Evolutionary conservation across 2,797 vertebrate genomes (phyloP), one percentile per base, ranked within the genome.

Genomic region (Melanotaenia maccullochi): DNA sequence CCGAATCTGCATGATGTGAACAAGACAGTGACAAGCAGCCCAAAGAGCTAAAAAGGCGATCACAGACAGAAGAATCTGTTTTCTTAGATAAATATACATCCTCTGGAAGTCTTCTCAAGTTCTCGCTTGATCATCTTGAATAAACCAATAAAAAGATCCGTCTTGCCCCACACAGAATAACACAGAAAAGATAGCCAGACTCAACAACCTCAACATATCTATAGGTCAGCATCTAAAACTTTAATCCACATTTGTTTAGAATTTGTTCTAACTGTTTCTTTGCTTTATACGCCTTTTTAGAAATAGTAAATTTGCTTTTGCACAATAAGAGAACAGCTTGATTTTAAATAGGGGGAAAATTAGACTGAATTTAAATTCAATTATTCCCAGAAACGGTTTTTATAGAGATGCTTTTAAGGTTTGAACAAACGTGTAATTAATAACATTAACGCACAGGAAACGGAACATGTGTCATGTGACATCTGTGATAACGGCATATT

Each of bases 81-180:
- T 84, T 75, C 60, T 79, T 73, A 56, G n/a, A 71, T 67, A 79
- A 82, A 87, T 73, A 81, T 28, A 76, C 68, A 80, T 71, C 60
- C 56, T 61, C 54, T 35, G 28, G 73, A 79, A 78, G 62, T 49
- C 63, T 67, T 79, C 74, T 80, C 74, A 64, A 79, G 56, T 78
- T 75, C 49, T 74, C 61, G 24, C 72, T 72, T 44, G 60, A 76
- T 75, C 68, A 9, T 40, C 51, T 59, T 14, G 0, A 67, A 65
- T 59, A 70, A 79, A 72, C 6, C 35, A 54, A 62, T 52, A 52
- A 74, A 54, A 54, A 64, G 11, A 56, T 24, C 33, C 0, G 25
- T 1, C 44, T 22, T 20, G n/a, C 14, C 4, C 30, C 40, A 36
- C 38, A 4, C 13, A 42, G 40, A 42, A 42, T 18, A 42, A 18